These are phyloP conservation scores for Ennomos erosarius DNA, from an alignment of 2,888 invertebrate genomes.

Conservation along the genomic window DNA sequence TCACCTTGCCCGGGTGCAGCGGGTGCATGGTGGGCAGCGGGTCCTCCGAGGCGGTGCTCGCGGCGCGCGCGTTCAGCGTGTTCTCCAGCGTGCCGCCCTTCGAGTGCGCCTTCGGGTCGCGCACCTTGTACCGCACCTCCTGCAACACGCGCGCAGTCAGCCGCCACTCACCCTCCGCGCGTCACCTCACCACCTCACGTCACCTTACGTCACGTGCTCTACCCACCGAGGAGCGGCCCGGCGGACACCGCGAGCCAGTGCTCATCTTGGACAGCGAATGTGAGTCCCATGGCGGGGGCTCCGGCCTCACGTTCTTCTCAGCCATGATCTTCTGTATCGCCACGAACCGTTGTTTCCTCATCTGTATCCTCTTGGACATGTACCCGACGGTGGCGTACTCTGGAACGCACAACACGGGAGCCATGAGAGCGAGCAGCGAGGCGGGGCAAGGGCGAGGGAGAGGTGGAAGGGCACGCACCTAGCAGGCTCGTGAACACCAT, in stretches of 20 bases:
- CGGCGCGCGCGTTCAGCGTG: constrained; percentile 91
- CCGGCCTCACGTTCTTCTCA: constrained; percentile 92
- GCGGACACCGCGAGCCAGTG: constrained; percentile 86
- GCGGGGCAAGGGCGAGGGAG: neutral
- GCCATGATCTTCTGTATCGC: constrained; percentile 95
- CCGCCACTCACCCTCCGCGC: constrained; percentile 8
- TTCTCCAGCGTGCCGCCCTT: constrained; percentile 95
- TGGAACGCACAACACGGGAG: constrained; percentile 64
- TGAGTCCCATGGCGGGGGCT: constrained; percentile 88
- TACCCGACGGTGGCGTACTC: constrained; percentile 98
- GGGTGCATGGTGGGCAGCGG: constrained; percentile 87
- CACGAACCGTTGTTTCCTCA: constrained; percentile 95
- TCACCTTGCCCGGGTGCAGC: constrained; percentile 91
- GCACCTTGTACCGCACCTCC: constrained; percentile 97
- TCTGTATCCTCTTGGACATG: constrained; percentile 97
- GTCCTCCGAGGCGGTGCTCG: constrained; percentile 78
- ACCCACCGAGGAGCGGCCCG: constrained; percentile 63
- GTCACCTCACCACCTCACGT: neutral
- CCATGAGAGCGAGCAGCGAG: neutral
- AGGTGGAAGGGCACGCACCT: constrained; percentile 82
- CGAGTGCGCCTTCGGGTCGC: constrained; percentile 95
- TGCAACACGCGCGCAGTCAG: constrained; percentile 66
- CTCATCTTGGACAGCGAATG: constrained; percentile 87
- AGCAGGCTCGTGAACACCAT: constrained; percentile 98
- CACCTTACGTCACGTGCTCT: neutral